phyloP scores from a whole-genome alignment of 2,888 invertebrate genomes.

The Tetropium fuscum region DNA sequence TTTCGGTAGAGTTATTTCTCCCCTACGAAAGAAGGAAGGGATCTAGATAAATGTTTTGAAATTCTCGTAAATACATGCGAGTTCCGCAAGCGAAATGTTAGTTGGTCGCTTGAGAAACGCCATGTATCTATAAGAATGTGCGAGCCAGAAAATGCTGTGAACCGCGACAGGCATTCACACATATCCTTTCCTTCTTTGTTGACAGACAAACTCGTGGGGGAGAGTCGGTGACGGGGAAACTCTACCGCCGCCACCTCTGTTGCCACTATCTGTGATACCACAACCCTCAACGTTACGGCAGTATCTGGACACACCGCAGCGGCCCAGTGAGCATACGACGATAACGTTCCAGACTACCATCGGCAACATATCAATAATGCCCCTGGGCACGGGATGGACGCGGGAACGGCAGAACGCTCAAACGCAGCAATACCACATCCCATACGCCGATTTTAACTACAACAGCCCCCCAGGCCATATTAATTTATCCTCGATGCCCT shows the following conservation, averaged over 20 bases:
- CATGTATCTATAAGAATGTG: conserved; percentile 26
- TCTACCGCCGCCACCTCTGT: conserved; percentile 31
- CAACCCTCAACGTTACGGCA: conserved; percentile 44
- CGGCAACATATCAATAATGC: conserved; percentile 40
- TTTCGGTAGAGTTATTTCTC: conserved; percentile 43
- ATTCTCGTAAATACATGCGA: conserved; percentile 29
- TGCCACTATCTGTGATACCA: conserved; percentile 49
- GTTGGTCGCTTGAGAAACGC: too few species aligned
- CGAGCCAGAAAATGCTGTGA: conserved; percentile 39
- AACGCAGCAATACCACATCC: neutral
- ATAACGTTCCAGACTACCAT: conserved; percentile 39
- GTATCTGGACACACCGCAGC: conserved; percentile 45
- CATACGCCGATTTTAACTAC: conserved; percentile 19
- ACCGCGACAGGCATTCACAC: conserved; percentile 52
- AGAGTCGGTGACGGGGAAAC: conserved; percentile 66
- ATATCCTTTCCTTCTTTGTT: conserved; percentile 78
- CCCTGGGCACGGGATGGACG: conserved; percentile 32
- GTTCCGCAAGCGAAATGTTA: too few species aligned
- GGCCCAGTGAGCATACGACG: conserved; percentile 26
- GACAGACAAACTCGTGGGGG: conserved; percentile 72
- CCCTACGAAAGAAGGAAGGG: conserved; percentile 59
- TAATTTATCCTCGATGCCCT: conserved; percentile 40
- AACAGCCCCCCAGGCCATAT: conserved; percentile 21
- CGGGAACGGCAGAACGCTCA: conserved; percentile 4
- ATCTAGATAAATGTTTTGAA: conserved; percentile 35